A percentile compares a stretch with the other conserved stretches of the same genome.
Evolutionary conservation across 2,888 invertebrate species (phyloP).

Genomic region (Troglohyphantes excavatus): DNA sequence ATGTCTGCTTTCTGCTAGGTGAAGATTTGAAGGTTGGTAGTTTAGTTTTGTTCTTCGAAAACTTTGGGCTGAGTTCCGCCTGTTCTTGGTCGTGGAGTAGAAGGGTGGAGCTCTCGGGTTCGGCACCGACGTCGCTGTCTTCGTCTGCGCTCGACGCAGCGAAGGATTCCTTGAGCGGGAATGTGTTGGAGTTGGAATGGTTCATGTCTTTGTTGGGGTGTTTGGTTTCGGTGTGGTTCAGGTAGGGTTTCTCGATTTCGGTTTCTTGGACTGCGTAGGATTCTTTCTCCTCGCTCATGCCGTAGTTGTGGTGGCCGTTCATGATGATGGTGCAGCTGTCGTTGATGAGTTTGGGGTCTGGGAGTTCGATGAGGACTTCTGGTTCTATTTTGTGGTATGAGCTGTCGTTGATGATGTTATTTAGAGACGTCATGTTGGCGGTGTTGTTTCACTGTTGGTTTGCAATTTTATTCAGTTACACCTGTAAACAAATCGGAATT

Average conservation of each 20-base stretch:
- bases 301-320: conserved; percentile 67
- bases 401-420: conserved; percentile 22
- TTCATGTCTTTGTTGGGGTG: conserved; percentile 12
- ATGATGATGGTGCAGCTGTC: conserved; percentile 62
- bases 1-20: conserved; percentile 57
- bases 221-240: conserved; percentile 36
- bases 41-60: conserved; percentile 53
- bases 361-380: conserved; percentile 72
- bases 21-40: conserved; percentile 51
- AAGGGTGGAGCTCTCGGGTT: conserved; percentile 67
- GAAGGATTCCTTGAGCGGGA: conserved; percentile 48
- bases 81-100: conserved; percentile 42
- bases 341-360: conserved; percentile 59
- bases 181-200: conserved; percentile 27
- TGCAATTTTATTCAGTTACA: neutral
- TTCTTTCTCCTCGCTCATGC: conserved; percentile 59
- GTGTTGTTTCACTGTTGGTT: neutral
- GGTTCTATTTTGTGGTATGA: conserved; percentile 32
- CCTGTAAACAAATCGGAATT: neutral
- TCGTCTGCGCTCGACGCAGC: conserved; percentile 45
- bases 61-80: conserved; percentile 18
- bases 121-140: conserved; percentile 57
- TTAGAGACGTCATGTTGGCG: conserved; percentile 56
- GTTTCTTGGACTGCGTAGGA: conserved; percentile 23
- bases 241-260: conserved; percentile 57